A percentile compares a stretch with the other conserved stretches of the same genome.
Evolutionary conservation across 2,113 vertebrate genomes (phyloP).

Genomic region (Naja naja): DNA sequence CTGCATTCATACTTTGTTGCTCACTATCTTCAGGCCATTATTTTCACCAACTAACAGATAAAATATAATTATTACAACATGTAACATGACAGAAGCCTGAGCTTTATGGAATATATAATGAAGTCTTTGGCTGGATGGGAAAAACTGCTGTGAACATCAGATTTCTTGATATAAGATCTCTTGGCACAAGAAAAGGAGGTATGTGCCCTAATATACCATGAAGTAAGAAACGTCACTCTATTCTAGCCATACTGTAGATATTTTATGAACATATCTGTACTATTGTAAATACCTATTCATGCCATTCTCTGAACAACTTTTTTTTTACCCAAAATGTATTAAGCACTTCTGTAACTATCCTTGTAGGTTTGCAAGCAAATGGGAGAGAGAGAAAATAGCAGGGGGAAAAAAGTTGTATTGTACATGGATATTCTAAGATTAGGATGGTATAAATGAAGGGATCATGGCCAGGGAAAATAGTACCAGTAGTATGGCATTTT

Average conservation of each 20-base stretch:
- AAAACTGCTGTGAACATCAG: neutral
- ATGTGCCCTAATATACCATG: neutral
- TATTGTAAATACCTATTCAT: neutral
- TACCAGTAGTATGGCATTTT: neutral
- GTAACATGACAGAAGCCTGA: neutral
- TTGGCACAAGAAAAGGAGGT: neutral
- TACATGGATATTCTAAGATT: neutral
- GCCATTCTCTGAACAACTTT: neutral
- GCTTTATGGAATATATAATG: neutral
- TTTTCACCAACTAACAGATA: neutral
- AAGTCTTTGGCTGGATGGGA: neutral
- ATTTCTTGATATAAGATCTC: neutral
- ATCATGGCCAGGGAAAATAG: neutral
- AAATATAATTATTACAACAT: neutral
- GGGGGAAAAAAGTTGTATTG: neutral
- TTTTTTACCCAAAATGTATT: neutral
- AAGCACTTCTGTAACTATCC: neutral
- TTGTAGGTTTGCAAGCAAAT: neutral
- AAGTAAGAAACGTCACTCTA: neutral
- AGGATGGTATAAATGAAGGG: neutral
- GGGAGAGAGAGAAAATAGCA: neutral
- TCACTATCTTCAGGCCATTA: neutral
- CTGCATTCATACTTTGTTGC: neutral
- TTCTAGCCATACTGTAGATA: neutral
- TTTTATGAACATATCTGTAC: neutral